A percentile compares a stretch with the other conserved stretches of the same genome.
These are phyloP conservation scores for Drosophila gunungcola DNA, from an alignment of 1,140 invertebrate species.

Conservation along the genomic window DNA sequence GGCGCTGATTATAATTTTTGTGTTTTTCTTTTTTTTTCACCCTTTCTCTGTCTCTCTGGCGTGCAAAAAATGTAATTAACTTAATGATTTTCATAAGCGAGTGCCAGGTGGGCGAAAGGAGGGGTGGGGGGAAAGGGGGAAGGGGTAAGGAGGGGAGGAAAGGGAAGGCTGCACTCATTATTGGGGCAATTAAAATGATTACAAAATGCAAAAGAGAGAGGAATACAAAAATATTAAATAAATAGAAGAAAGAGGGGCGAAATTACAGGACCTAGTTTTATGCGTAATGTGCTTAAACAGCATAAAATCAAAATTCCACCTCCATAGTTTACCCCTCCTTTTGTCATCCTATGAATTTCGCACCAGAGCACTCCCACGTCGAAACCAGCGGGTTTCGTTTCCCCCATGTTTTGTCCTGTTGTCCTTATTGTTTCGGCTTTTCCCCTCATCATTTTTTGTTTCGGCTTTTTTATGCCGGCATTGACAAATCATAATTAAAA, in stretches of 20 bases:
- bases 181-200: slow-evolving; percentile 79
- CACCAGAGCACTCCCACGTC: slow-evolving; percentile 16
- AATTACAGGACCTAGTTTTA: slow-evolving; percentile 36
- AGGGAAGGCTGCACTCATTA: slow-evolving; percentile 40
- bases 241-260: neutral
- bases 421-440: slow-evolving; percentile 8
- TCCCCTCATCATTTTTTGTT: slow-evolving; percentile 16
- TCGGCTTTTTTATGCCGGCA: slow-evolving; percentile 25
- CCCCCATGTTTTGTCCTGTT: slow-evolving; percentile 7
- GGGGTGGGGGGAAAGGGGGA: neutral
- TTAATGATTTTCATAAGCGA: slow-evolving; percentile 80
- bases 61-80: slow-evolving; percentile 83
- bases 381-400: slow-evolving; percentile 22
- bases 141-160: neutral
- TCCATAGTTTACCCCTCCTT: neutral
- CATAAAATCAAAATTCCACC: slow-evolving; percentile 6
- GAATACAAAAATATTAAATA: slow-evolving; percentile 21
- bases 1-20: slow-evolving; percentile 79
- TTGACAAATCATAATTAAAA: slow-evolving; percentile 80
- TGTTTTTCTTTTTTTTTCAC: slow-evolving; percentile 36
- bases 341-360: slow-evolving; percentile 19
- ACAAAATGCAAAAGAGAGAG: slow-evolving; percentile 57
- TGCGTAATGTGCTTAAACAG: slow-evolving; percentile 38
- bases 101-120: slow-evolving; percentile 19
- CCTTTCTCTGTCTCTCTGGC: slow-evolving; percentile 38